Evolutionary conservation across 2,888 invertebrate genomes (phyloP).

Genomic region (Luffia ferchaultella): DNA sequence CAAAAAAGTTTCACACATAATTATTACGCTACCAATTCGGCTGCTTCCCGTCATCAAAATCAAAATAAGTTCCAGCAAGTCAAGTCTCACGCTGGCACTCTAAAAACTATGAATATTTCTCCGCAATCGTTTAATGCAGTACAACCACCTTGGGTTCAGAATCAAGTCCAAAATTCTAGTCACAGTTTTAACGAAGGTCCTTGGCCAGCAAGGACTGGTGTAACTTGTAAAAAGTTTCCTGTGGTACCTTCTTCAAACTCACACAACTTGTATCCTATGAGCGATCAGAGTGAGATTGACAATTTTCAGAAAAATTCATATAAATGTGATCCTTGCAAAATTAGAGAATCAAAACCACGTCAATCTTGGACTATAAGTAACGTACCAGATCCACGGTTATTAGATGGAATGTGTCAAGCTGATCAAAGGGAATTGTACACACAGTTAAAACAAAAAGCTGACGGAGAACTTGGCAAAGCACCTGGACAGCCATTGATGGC

Average conservation of each 20-base stretch:
- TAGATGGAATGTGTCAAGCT: slow-evolving; percentile 49
- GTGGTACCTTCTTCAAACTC: slow-evolving; percentile 41
- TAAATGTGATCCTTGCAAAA: slow-evolving; percentile 47
- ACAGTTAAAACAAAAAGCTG: slow-evolving; percentile 55
- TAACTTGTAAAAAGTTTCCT: slow-evolving; percentile 49
- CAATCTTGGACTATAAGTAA: slow-evolving; percentile 62
- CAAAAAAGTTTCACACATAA: slow-evolving; percentile 61
- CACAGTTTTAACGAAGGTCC: slow-evolving; percentile 46
- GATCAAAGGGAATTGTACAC: slow-evolving; percentile 52
- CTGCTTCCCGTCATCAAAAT: slow-evolving; percentile 50
- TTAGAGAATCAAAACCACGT: slow-evolving; percentile 50
- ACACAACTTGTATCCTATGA: slow-evolving; percentile 47
- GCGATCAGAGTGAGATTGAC: slow-evolving; percentile 45
- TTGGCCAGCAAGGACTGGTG: slow-evolving; percentile 45
- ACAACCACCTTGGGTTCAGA: slow-evolving; percentile 55
- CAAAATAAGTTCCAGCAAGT: slow-evolving; percentile 46
- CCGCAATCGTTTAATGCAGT: slow-evolving; percentile 47
- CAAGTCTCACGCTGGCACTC: slow-evolving; percentile 42
- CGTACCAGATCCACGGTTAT: slow-evolving; percentile 44
- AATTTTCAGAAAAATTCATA: slow-evolving; percentile 42
- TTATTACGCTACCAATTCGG: slow-evolving; percentile 52
- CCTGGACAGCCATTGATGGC: slow-evolving; percentile 44
- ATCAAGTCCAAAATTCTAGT: slow-evolving; percentile 33
- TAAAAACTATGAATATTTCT: slow-evolving; percentile 41
- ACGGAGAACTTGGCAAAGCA: slow-evolving; percentile 52